Evolutionary conservation across 1,140 invertebrate species (phyloP).

Genomic region (Orchestia grillus): DNA sequence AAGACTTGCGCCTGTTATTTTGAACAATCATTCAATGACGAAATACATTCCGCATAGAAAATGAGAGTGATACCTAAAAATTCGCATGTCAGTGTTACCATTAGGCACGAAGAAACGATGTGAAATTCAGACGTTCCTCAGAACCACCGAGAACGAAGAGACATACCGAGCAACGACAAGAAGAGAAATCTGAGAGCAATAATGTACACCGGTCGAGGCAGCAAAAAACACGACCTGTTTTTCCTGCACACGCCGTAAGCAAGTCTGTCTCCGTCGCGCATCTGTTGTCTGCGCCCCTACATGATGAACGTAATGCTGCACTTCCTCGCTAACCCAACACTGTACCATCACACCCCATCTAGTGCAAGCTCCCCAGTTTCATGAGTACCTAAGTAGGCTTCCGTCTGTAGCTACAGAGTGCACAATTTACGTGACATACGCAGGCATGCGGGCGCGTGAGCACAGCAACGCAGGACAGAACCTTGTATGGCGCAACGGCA

Average conservation of each 20-base stretch:
- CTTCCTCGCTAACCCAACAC: conserved; percentile 24
- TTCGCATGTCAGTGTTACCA: too few relatives aligned
- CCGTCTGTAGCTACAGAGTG: not conserved
- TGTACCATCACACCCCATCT: not conserved
- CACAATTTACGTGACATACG: conserved; percentile 33
- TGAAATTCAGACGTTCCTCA: too few relatives aligned
- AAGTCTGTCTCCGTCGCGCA: not conserved
- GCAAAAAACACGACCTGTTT: not conserved
- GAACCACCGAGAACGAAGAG: not conserved
- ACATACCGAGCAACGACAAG: not conserved
- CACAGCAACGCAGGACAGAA: not conserved
- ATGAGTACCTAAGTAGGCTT: not conserved
- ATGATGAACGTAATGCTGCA: conserved; percentile 34
- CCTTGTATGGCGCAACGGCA: not conserved
- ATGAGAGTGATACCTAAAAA: too few relatives aligned
- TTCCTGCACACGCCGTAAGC: not conserved
- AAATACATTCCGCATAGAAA: too few relatives aligned
- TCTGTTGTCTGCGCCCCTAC: not conserved
- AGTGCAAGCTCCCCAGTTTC: not conserved
- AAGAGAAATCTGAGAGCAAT: not conserved
- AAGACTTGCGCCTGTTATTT: not conserved
- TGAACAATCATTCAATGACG: too few relatives aligned
- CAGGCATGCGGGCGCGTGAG: conserved; percentile 36
- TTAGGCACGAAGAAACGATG: too few relatives aligned
- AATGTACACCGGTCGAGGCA: not conserved